These are phyloP conservation scores for Erebia aethiops DNA, from an alignment of 2,888 invertebrate genomes.

Conservation along the genomic window DNA sequence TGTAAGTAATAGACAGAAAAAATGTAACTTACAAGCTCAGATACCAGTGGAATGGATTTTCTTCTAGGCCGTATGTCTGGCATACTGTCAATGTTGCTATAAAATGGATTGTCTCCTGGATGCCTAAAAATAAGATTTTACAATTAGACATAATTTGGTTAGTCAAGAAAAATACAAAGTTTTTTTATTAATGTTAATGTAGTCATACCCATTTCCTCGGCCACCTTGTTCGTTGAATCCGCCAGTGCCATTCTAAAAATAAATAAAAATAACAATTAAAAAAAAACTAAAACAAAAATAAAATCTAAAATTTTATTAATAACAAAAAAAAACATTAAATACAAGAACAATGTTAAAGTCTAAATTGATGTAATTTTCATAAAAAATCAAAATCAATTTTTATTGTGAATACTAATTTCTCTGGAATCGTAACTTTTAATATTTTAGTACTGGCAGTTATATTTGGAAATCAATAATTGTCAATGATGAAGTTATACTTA, in stretches of 20 bases:
- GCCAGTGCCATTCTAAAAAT: slow-evolving; percentile 93
- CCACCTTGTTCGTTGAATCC: slow-evolving; percentile 90
- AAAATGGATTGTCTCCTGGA: slow-evolving; percentile 98
- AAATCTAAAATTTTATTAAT: slow-evolving; percentile 63
- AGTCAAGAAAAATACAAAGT: not conserved
- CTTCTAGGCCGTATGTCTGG: slow-evolving; percentile 98
- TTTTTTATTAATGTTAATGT: not conserved
- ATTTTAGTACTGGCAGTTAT: not conserved
- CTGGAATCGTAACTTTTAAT: not conserved
- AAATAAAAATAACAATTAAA: slow-evolving; percentile 82
- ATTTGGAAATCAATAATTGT: too few species aligned
- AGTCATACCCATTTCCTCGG: slow-evolving; percentile 91
- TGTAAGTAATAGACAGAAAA: slow-evolving; percentile 21
- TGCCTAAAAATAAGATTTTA: slow-evolving; percentile 81
- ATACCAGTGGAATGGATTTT: slow-evolving; percentile 98
- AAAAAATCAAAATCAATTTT: not conserved
- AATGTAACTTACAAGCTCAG: slow-evolving; percentile 95
- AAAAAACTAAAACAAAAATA: slow-evolving; percentile 58
- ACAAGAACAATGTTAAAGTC: slow-evolving; percentile 43
- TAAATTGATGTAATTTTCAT: slow-evolving; percentile 48
- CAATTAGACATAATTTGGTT: not conserved
- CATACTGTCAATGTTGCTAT: slow-evolving; percentile 99
- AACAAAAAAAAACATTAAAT: slow-evolving; percentile 50
- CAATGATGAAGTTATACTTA: not conserved
- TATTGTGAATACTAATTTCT: not conserved